These are phyloP conservation scores for Corydoras maculifer DNA, from an alignment of 2,113 vertebrate species.

Conservation along the genomic window DNA sequence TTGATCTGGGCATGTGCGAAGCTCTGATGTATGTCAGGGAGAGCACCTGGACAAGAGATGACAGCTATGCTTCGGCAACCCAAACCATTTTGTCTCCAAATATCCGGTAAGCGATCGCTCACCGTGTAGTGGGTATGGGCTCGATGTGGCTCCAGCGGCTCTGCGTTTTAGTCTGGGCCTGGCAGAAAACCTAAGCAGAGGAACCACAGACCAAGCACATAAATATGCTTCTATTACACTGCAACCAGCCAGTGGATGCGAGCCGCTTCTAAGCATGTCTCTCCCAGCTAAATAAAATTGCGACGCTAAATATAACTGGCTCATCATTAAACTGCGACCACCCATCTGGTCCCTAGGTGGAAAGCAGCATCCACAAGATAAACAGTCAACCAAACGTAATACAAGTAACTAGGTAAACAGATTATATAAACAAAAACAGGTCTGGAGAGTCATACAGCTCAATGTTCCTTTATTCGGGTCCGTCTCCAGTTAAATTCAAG, in stretches of 20 bases:
- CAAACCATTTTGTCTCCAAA: constrained; percentile 29
- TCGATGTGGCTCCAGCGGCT: constrained; percentile 8
- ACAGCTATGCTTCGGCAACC: constrained; percentile 36
- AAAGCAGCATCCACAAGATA: constrained; percentile 32
- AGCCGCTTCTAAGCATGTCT: constrained; percentile 25
- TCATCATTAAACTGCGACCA: constrained; percentile 39
- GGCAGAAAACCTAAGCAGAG: constrained; percentile 35
- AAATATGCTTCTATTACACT: constrained; percentile 44
- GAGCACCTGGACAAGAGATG: constrained; percentile 42
- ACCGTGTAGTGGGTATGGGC: constrained; percentile 20
- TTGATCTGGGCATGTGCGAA: constrained; percentile 36
- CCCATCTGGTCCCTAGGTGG: constrained; percentile 33
- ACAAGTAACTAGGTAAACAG: constrained; percentile 38
- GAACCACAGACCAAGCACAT: constrained; percentile 36
- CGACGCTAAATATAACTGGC: constrained; percentile 34
- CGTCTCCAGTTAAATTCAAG: constrained; percentile 36
- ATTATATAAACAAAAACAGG: constrained; percentile 39
- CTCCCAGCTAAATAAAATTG: constrained; percentile 22
- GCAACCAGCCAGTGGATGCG: constrained; percentile 21
- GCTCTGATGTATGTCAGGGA: constrained; percentile 43
- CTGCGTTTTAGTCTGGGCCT: constrained; percentile 23
- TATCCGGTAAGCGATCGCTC: constrained; percentile 29
- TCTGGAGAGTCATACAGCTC: constrained; percentile 32
- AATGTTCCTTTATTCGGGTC: constrained; percentile 32
- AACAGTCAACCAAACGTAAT: constrained; percentile 35